Percentiles rank a stretch among this genome's conserved stretches.
Evolutionary conservation across 2,797 vertebrate species (phyloP).

Genomic region (Serranus cabrilla): DNA sequence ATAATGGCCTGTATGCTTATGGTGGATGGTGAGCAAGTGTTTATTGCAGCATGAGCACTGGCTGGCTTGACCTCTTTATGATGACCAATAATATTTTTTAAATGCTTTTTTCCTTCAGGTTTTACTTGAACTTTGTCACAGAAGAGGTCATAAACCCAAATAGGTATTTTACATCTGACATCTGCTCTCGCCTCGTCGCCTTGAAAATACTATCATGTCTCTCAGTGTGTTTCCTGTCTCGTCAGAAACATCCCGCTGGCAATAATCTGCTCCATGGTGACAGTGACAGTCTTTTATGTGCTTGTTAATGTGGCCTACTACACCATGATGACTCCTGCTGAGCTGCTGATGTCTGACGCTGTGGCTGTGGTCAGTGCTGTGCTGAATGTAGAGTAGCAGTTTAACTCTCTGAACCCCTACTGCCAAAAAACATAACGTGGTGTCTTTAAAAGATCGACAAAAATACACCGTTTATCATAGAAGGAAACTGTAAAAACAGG

Average conservation of each 20-base stretch:
- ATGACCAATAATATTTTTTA: not conserved
- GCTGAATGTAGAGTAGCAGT: not conserved
- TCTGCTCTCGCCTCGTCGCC: not conserved
- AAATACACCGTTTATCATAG: too few species aligned
- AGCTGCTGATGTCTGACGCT: conserved; percentile 92
- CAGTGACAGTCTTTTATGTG: conserved; percentile 93
- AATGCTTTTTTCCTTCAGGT: conserved; percentile 82
- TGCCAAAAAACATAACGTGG: too few species aligned
- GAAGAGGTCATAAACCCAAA: conserved; percentile 93
- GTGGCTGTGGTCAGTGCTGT: conserved; percentile 93
- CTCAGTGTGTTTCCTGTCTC: not conserved
- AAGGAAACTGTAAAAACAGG: too few species aligned
- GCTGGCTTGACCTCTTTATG: not conserved
- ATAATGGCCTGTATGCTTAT: conserved; percentile 92
- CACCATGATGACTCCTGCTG: conserved; percentile 91
- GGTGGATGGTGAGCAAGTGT: conserved; percentile 89
- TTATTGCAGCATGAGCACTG: not conserved
- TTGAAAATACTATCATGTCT: not conserved
- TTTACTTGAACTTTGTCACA: conserved; percentile 91
- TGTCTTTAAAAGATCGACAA: too few species aligned
- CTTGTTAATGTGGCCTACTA: conserved; percentile 96
- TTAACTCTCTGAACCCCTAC: too few species aligned
- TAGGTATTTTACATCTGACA: conserved; percentile 80
- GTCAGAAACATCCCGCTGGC: conserved; percentile 88
- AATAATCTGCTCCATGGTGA: conserved; percentile 93